phyloP scores from a whole-genome alignment of 1,140 invertebrate genomes.

The Drosophila virilis region DNA sequence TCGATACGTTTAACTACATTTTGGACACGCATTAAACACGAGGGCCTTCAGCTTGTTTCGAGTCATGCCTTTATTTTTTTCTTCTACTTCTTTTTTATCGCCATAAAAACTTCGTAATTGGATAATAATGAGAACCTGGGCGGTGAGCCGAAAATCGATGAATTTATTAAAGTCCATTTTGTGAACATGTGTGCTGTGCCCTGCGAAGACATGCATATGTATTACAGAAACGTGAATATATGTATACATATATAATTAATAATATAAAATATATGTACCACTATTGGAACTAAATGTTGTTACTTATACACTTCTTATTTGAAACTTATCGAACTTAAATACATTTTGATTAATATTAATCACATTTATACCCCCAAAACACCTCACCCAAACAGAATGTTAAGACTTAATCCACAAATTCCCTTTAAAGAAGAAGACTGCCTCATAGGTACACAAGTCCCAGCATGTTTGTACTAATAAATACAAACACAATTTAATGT shows the following conservation, averaged over 20 bases:
- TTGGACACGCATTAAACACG: constrained; percentile 4
- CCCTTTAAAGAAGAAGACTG: too few species aligned
- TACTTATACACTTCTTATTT: too few species aligned
- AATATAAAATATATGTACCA: too few species aligned
- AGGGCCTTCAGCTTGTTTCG: neutral
- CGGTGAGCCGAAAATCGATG: constrained; percentile 2
- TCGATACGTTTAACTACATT: constrained; percentile 11
- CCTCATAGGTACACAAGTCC: too few species aligned
- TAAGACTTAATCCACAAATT: too few species aligned
- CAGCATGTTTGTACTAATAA: too few species aligned
- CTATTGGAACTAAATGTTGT: too few species aligned
- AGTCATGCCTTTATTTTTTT: neutral
- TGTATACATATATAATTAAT: neutral
- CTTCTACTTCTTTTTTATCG: neutral
- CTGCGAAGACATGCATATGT: neutral
- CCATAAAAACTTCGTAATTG: constrained; percentile 5
- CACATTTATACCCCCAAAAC: too few species aligned
- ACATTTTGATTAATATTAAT: too few species aligned
- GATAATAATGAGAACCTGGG: neutral
- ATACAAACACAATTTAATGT: neutral
- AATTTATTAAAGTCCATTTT: constrained; percentile 3
- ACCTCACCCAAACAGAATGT: too few species aligned
- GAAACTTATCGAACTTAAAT: too few species aligned
- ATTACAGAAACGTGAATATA: constrained; percentile 1
- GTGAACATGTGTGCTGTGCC: neutral